phyloP scores from a whole-genome alignment of 2,113 vertebrate genomes.

The Takifugu flavidus region DNA sequence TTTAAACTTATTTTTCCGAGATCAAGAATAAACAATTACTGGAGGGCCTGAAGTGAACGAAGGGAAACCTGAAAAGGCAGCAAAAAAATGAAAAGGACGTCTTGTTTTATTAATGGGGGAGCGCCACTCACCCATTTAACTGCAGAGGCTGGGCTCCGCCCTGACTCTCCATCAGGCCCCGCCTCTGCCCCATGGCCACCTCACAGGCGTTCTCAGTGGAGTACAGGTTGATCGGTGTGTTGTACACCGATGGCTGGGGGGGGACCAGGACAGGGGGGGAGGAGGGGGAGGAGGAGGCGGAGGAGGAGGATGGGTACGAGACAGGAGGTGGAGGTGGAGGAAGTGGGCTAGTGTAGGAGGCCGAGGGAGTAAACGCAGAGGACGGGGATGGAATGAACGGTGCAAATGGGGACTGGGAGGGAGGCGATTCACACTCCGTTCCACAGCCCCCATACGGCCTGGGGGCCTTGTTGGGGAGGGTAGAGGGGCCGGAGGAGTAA shows the following conservation, averaged over 20 bases:
- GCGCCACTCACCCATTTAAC: constrained; percentile 91
- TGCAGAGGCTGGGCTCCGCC: constrained; percentile 79
- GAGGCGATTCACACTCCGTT: constrained; percentile 17
- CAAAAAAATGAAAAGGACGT: neutral
- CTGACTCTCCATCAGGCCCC: constrained; percentile 85
- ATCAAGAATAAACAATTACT: neutral
- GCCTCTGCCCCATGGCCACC: constrained; percentile 86
- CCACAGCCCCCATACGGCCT: constrained; percentile 75
- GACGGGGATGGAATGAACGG: constrained; percentile 88
- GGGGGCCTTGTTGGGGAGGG: constrained; percentile 80
- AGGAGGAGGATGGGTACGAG: constrained; percentile 52
- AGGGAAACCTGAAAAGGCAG: constrained; percentile 1
- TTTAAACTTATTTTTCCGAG: too few relatives aligned
- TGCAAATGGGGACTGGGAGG: constrained; percentile 73
- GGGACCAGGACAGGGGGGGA: constrained; percentile 74
- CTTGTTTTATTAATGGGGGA: constrained; percentile 19
- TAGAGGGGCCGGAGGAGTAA: constrained; percentile 61
- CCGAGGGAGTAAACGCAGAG: constrained; percentile 79
- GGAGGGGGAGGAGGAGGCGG: constrained; percentile 62
- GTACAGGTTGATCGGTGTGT: constrained; percentile 77
- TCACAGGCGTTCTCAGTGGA: constrained; percentile 81
- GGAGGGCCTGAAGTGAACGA: neutral
- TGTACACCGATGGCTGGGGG: constrained; percentile 82
- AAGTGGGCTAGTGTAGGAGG: constrained; percentile 23
- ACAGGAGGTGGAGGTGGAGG: constrained; percentile 57